Conservation (phyloP, 2,888 invertebrate genomes). For the Amphipyra tragopoginis region DNA sequence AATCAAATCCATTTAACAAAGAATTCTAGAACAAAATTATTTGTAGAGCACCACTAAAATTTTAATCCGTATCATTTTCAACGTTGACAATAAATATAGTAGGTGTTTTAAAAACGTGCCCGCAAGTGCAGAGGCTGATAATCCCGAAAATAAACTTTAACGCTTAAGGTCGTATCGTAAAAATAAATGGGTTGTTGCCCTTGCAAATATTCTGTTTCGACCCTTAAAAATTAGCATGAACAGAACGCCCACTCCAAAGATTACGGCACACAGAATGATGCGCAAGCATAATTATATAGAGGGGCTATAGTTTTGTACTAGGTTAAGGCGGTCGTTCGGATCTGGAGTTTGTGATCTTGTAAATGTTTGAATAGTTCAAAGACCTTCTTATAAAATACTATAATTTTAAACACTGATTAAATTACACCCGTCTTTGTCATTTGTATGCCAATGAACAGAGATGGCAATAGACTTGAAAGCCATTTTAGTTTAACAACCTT, state of each 20-base stretch:
- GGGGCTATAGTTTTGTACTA: conserved; percentile 15
- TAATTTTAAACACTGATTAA: too few relatives aligned
- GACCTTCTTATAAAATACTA: too few relatives aligned
- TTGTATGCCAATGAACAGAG: too few relatives aligned
- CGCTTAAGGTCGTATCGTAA: conserved; percentile 67
- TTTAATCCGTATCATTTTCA: too few relatives aligned
- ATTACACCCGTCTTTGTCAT: too few relatives aligned
- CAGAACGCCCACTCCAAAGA: conserved; percentile 58
- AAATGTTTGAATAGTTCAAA: neutral
- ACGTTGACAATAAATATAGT: conserved; percentile 44
- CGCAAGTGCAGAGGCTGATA: conserved; percentile 62
- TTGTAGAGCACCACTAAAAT: too few relatives aligned
- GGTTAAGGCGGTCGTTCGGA: conserved; percentile 35
- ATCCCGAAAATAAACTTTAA: conserved; percentile 66
- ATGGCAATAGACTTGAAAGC: too few relatives aligned
- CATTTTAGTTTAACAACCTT: too few relatives aligned
- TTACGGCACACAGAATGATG: conserved; percentile 55
- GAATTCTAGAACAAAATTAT: too few relatives aligned
- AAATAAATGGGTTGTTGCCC: conserved; percentile 69
- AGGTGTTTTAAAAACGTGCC: conserved; percentile 50
- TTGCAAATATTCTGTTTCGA: conserved; percentile 66
- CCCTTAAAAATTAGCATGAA: conserved; percentile 70
- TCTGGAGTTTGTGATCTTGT: conserved; percentile 14
- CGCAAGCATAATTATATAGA: conserved; percentile 51
- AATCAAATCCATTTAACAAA: too few relatives aligned